Percentiles rank a stretch among this genome's conserved stretches.
Conservation (phyloP, 2,888 invertebrate genomes). For the Onchidella celtica region DNA sequence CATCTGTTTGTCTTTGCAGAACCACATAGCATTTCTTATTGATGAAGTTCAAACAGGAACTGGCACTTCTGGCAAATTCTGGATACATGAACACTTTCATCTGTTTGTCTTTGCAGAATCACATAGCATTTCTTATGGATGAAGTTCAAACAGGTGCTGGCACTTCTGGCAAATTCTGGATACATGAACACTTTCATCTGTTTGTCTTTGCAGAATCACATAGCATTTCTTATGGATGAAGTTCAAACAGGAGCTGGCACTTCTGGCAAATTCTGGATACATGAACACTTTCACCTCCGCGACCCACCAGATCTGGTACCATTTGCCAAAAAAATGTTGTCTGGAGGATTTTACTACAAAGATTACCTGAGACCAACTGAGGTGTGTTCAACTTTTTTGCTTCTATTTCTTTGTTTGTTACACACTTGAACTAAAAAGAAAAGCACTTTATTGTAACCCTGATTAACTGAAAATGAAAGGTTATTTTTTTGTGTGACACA, state of each 20-base stretch:
- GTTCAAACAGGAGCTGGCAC: constrained; percentile 99
- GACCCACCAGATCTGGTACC: constrained; percentile 95
- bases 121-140: constrained; percentile 91
- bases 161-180: no score
- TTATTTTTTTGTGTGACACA: no score
- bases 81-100: not conserved
- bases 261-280: constrained; percentile 98
- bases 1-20: no score
- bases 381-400: constrained; percentile 69
- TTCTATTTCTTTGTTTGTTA: not conserved
- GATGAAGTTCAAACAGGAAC: no score
- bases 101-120: constrained; percentile 79
- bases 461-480: no score
- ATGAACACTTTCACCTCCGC: constrained; percentile 93
- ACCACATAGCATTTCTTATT: no score
- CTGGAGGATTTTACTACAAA: constrained; percentile 94
- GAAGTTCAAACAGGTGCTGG: constrained; percentile 99
- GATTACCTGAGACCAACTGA: constrained; percentile 85
- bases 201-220: constrained; percentile 81
- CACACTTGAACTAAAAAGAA: no score
- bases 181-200: not conserved
- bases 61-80: no score
- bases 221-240: constrained; percentile 94
- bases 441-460: no score
- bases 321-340: constrained; percentile 98